Evolutionary conservation across 2,888 invertebrate genomes (phyloP).

Genomic region (Acholoe squamosa): DNA sequence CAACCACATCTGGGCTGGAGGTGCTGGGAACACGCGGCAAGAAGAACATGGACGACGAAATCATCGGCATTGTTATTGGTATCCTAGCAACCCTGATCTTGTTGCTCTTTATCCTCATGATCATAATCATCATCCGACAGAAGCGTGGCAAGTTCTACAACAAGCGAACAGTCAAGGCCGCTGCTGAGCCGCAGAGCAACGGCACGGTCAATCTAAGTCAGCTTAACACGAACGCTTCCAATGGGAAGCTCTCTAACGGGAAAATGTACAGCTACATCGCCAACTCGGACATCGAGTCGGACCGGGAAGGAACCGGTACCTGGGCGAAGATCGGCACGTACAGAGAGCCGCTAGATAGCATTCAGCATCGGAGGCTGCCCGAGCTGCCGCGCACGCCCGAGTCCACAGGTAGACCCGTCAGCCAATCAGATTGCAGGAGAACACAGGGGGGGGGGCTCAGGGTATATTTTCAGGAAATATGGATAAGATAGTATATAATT

Average conservation of each 20-base stretch:
- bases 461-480: no score
- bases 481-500: no score
- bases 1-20: conserved; percentile 81
- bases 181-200: conserved; percentile 52
- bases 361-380: conserved; percentile 80
- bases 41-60: conserved; percentile 62
- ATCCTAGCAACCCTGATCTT: conserved; percentile 63
- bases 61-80: conserved; percentile 65
- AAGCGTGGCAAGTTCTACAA: conserved; percentile 62
- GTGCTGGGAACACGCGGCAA: conserved; percentile 36
- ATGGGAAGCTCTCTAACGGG: conserved; percentile 82
- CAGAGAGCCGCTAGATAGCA: conserved; percentile 68
- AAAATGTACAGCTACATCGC: conserved; percentile 83
- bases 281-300: conserved; percentile 77
- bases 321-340: conserved; percentile 64
- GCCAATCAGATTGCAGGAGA: not conserved
- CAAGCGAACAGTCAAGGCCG: conserved; percentile 53
- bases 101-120: conserved; percentile 63
- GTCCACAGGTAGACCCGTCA: conserved; percentile 66
- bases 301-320: conserved; percentile 76
- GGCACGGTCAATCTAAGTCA: conserved; percentile 59
- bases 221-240: conserved; percentile 64
- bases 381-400: conserved; percentile 77
- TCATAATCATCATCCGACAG: conserved; percentile 64
- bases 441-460: not conserved